A percentile compares a stretch with the other conserved stretches of the same genome.
phyloP scores from a whole-genome alignment of 2,113 vertebrate species.

The Notiomystis cincta region DNA sequence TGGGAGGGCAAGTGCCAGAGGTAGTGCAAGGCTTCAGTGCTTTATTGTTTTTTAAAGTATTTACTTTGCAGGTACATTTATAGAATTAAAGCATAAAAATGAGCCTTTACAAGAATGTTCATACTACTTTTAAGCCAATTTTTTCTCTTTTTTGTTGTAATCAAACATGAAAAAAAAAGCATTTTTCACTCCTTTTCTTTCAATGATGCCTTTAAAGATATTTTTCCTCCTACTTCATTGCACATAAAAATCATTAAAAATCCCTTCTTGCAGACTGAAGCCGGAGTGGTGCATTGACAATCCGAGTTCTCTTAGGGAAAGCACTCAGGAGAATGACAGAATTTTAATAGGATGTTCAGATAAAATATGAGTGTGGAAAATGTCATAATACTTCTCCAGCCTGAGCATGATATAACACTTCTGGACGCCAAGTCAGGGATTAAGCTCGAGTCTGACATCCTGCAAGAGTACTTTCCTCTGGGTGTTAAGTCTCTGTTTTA shows the following conservation, averaged over 20 bases:
- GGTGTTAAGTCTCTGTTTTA: constrained; percentile 19
- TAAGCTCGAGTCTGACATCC: constrained; percentile 22
- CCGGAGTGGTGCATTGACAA: fast-evolving
- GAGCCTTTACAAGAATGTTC: background rate
- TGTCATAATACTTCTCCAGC: constrained; percentile 18
- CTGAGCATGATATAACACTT: background rate
- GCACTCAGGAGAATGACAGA: background rate
- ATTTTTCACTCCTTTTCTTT: background rate
- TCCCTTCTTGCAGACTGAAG: background rate
- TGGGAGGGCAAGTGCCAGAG: background rate
- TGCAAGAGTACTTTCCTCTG: constrained; percentile 21
- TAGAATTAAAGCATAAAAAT: background rate
- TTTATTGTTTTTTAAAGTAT: background rate
- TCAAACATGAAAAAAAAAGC: background rate
- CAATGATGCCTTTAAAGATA: background rate
- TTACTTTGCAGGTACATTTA: background rate
- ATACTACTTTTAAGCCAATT: background rate
- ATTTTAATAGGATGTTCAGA: constrained; percentile 11
- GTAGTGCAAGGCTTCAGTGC: background rate
- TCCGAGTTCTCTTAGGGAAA: background rate
- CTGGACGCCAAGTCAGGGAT: constrained; percentile 48
- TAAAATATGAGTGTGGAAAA: constrained; percentile 47
- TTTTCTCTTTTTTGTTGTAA: background rate
- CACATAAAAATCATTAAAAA: background rate
- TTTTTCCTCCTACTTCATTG: background rate